Percentiles rank a stretch among this genome's conserved stretches.
Evolutionary conservation across 2,113 vertebrate species (phyloP).

Genomic region (Deroptyus accipitrinus): DNA sequence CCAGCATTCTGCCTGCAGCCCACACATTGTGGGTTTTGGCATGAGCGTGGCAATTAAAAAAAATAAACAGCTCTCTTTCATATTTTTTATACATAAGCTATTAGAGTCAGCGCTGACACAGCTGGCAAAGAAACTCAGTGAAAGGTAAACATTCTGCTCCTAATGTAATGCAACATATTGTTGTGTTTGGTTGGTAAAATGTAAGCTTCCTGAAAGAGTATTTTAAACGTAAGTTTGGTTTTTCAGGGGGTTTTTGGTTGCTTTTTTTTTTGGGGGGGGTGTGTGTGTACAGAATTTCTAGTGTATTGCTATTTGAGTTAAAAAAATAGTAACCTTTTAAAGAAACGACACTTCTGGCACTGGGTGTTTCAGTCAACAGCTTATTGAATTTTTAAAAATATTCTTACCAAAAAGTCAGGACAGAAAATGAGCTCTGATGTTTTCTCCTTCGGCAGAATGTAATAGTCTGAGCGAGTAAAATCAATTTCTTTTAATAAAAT

Average conservation of each 20-base stretch:
- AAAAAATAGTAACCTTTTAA: background rate
- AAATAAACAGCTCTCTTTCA: conserved; percentile 51
- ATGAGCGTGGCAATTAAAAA: conserved; percentile 26
- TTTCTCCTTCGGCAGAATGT: conserved; percentile 19
- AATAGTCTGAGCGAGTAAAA: conserved; percentile 15
- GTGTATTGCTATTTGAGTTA: background rate
- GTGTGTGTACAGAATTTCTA: background rate
- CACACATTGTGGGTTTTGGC: conserved; percentile 63
- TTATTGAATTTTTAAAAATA: conserved; percentile 12
- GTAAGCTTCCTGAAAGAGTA: conserved; percentile 24
- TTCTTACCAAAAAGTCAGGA: background rate
- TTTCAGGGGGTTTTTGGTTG: background rate
- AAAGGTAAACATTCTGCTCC: conserved; percentile 56
- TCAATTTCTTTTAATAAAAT: conserved; percentile 44
- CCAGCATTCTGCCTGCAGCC: conserved; percentile 47
- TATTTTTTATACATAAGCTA: conserved; percentile 48
- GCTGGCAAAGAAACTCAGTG: conserved; percentile 62
- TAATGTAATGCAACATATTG: conserved; percentile 50
- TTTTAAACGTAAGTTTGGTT: background rate
- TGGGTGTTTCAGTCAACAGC: background rate
- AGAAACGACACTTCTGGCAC: background rate
- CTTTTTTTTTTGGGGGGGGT: background rate
- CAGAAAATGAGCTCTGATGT: background rate
- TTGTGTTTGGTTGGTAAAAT: conserved; percentile 35
- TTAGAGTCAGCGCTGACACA: conserved; percentile 46